Conservation (phyloP, 1,140 invertebrate genomes). For the Lucilia sericata region DNA sequence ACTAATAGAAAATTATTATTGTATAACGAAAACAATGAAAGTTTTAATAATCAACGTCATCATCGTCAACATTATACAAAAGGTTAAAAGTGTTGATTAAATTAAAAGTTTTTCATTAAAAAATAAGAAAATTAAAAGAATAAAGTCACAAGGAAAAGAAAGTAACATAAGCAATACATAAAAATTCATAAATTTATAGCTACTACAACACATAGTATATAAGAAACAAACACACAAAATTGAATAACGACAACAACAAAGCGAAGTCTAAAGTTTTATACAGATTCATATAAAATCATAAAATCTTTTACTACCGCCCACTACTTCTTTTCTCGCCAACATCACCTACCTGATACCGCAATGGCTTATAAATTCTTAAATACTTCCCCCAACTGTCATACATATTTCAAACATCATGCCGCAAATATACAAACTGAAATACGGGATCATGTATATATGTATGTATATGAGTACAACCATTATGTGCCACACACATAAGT, state of each 20-base stretch:
- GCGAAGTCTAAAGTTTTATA: not conserved
- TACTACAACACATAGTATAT: not conserved
- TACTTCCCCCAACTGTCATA: conserved; percentile 12
- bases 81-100: conserved; percentile 36
- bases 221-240: not conserved
- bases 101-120: conserved; percentile 23
- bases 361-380: conserved; percentile 34
- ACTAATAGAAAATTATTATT: not conserved
- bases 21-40: not conserved
- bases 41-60: not conserved
- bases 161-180: not conserved
- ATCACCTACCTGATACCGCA: not conserved
- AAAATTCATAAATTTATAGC: not conserved
- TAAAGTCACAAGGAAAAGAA: not conserved
- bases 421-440: not conserved
- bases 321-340: not conserved
- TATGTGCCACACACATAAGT: not conserved
- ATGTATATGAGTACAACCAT: not conserved
- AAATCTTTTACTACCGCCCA: not conserved
- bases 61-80: not conserved
- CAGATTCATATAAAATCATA: not conserved
- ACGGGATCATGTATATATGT: not conserved
- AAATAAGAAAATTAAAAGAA: not conserved
- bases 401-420: conserved; percentile 30
- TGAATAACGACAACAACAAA: not conserved